A percentile compares a stretch with the other conserved stretches of the same genome.
Conservation (phyloP, 2,888 invertebrate species). For the Teinopalpus imperialis region DNA sequence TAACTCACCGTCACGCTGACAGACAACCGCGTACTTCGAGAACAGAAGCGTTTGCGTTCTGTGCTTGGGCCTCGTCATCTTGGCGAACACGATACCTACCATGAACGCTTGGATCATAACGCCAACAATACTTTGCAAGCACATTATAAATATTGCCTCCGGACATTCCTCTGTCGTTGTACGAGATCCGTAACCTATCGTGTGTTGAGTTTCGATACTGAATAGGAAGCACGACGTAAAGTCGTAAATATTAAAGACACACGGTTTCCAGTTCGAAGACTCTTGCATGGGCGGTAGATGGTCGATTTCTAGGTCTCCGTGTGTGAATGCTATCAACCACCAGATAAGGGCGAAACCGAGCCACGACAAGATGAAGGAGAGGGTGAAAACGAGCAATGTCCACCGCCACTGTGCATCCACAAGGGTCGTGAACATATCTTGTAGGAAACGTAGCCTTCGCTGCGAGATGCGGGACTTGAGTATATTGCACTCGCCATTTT, state of each 20-base stretch:
- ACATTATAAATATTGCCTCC: conserved; percentile 94
- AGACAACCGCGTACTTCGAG: conserved; percentile 91
- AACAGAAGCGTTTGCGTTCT: conserved; percentile 94
- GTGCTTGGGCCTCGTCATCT: conserved; percentile 95
- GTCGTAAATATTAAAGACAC: conserved; percentile 89
- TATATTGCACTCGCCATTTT: conserved; percentile 98
- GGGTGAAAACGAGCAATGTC: conserved; percentile 92
- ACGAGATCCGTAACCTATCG: conserved; percentile 94
- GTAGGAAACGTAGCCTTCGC: conserved; percentile 87
- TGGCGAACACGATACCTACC: conserved; percentile 94
- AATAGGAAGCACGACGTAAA: conserved; percentile 95
- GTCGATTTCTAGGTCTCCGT: conserved; percentile 89
- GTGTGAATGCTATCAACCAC: conserved; percentile 93
- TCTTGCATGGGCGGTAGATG: conserved; percentile 78
- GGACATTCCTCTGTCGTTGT: conserved; percentile 94
- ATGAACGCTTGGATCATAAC: conserved; percentile 91
- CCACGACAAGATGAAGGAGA: conserved; percentile 94
- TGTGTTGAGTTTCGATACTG: conserved; percentile 96
- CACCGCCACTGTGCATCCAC: conserved; percentile 97
- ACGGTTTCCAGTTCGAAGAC: conserved; percentile 86
- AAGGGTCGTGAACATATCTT: conserved; percentile 93
- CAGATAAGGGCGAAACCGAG: conserved; percentile 91
- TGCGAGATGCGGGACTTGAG: conserved; percentile 94
- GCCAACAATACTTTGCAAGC: conserved; percentile 93
- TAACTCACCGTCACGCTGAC: conserved; percentile 90